These are phyloP conservation scores for Andrena cerasifolii DNA, from an alignment of 1,140 invertebrate species.

Conservation along the genomic window DNA sequence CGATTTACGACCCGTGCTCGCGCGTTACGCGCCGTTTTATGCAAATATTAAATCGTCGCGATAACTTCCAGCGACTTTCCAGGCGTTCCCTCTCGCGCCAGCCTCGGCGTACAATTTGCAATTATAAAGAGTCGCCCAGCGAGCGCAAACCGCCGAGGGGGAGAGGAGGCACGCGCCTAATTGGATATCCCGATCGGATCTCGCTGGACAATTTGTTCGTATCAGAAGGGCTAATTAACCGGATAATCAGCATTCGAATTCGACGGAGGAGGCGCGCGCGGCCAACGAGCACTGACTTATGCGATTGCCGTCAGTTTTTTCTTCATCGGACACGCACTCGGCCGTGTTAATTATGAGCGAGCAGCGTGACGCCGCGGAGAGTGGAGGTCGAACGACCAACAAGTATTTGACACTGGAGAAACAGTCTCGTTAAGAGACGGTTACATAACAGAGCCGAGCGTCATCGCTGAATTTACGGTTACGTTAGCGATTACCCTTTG, in stretches of 20 bases:
- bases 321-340: not conserved
- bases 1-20: constrained; percentile 25
- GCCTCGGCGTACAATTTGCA: not conserved
- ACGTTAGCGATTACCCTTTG: constrained; percentile 20
- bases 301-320: not conserved
- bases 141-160: not conserved
- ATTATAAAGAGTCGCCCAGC: not conserved
- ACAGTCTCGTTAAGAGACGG: not conserved
- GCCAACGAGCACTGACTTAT: not conserved
- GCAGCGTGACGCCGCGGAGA: not conserved
- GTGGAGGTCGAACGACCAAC: not conserved
- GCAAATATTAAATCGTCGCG: constrained; percentile 38
- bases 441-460: not conserved
- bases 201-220: constrained; percentile 15
- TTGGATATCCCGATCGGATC: constrained; percentile 28
- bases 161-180: constrained; percentile 10
- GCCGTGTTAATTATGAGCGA: constrained; percentile 8
- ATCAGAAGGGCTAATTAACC: constrained; percentile 18
- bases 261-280: not conserved
- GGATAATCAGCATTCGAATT: constrained; percentile 40
- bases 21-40: constrained; percentile 26
- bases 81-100: not conserved
- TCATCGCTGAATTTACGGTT: constrained; percentile 32
- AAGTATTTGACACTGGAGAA: not conserved
- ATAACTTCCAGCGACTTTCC: constrained; percentile 38